These are phyloP conservation scores for Neoniphon sammara DNA, from an alignment of 2,797 vertebrate species.

Conservation along the genomic window DNA sequence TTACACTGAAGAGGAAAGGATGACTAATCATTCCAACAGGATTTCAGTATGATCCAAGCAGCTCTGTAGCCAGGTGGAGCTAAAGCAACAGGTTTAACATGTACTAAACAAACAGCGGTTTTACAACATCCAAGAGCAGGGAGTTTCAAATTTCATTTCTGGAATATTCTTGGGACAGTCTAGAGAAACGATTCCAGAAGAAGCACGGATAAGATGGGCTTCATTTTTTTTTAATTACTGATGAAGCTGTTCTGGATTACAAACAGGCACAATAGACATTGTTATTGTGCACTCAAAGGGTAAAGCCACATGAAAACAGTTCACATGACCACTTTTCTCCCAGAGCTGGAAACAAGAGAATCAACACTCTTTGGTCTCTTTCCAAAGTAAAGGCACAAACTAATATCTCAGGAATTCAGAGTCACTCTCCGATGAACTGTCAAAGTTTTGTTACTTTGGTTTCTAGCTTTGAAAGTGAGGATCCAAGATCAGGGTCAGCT, in stretches of 20 bases:
- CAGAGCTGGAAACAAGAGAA: constrained; percentile 40
- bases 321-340: constrained; percentile 13
- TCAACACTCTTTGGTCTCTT: constrained; percentile 55
- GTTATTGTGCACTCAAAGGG: background rate
- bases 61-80: constrained; percentile 50
- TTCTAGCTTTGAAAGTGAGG: background rate
- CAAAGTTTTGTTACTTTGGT: background rate
- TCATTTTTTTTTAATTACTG: background rate
- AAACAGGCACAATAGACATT: constrained; percentile 2
- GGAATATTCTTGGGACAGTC: background rate
- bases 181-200: background rate
- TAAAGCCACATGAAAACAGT: background rate
- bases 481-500: background rate
- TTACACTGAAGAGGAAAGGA: constrained; percentile 44
- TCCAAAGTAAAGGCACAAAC: constrained; percentile 27
- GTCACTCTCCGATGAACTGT: constrained; percentile 26
- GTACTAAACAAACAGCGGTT: constrained; percentile 32
- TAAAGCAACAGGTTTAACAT: constrained; percentile 26
- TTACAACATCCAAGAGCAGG: constrained; percentile 19
- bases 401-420: constrained; percentile 16
- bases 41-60: constrained; percentile 30
- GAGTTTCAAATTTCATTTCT: constrained; percentile 11
- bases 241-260: background rate
- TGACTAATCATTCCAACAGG: constrained; percentile 59
- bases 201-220: background rate